These are phyloP conservation scores for Phrynosoma platyrhinos DNA, from an alignment of 2,113 vertebrate species.

Conservation along the genomic window DNA sequence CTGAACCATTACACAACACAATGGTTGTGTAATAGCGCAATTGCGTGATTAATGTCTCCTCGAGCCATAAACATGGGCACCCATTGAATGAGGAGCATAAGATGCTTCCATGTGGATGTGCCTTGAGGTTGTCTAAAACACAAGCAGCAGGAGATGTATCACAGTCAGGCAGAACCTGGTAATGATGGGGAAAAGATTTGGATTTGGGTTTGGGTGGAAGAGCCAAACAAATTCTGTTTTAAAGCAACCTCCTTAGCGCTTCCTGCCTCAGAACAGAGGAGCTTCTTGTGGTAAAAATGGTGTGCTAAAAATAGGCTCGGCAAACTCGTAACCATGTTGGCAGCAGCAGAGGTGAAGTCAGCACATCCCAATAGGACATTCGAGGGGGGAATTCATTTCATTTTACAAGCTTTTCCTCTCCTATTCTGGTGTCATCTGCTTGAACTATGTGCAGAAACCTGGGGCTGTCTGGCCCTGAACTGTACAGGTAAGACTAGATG, in stretches of 20 bases:
- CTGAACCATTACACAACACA: too few species aligned
- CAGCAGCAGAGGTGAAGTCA: constrained; percentile 63
- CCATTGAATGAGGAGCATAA: background rate
- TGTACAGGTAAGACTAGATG: too few species aligned
- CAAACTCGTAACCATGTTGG: constrained; percentile 70
- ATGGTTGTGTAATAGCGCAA: too few species aligned
- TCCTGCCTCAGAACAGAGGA: constrained; percentile 71
- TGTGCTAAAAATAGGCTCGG: constrained; percentile 73
- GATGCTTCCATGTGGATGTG: background rate
- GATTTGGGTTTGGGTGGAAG: constrained; percentile 14
- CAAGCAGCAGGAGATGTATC: too few species aligned
- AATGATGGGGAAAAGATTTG: too few species aligned
- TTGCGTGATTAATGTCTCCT: background rate
- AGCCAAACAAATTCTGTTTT: constrained; percentile 48
- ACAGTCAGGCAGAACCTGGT: too few species aligned
- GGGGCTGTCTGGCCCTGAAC: too few species aligned
- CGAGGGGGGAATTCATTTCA: too few species aligned
- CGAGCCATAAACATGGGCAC: background rate
- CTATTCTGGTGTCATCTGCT: too few species aligned
- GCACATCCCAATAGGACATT: constrained; percentile 1
- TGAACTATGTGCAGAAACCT: background rate
- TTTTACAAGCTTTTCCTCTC: background rate
- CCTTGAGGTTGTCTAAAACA: too few species aligned
- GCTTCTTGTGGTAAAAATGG: constrained; percentile 53
- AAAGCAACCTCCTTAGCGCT: constrained; percentile 61